Evolutionary conservation across 2,113 vertebrate genomes (phyloP).

Genomic region (Ceuthmochares aereus): DNA sequence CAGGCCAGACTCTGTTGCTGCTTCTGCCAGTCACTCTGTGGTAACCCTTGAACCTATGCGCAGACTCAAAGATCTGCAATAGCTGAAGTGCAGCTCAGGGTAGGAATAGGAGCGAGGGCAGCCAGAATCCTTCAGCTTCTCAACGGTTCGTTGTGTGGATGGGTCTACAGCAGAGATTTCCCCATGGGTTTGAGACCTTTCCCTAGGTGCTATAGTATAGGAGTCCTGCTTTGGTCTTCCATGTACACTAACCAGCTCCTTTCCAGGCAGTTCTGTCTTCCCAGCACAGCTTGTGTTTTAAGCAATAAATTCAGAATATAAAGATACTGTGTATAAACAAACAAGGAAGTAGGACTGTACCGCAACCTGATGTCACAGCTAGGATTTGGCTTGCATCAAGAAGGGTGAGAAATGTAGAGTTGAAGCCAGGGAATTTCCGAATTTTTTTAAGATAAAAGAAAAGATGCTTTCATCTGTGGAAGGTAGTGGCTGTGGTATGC

Average conservation of each 20-base stretch:
- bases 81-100: constrained; percentile 14
- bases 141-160: neutral
- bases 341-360: neutral
- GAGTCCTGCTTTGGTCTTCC: constrained; percentile 61
- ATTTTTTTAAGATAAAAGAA: neutral
- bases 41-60: neutral
- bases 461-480: neutral
- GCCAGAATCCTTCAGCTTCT: neutral
- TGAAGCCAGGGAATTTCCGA: neutral
- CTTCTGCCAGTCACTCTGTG: neutral
- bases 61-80: neutral
- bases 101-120: neutral
- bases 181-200: neutral
- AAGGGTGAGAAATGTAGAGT: neutral
- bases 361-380: neutral
- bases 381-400: neutral
- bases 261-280: constrained; percentile 32
- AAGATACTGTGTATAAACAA: neutral
- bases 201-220: constrained; percentile 47
- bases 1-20: neutral
- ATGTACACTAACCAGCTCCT: neutral
- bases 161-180: neutral
- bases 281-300: constrained; percentile 40
- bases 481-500: neutral
- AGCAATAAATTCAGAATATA: constrained; percentile 68